Evolutionary conservation across 2,113 vertebrate genomes (phyloP).

Genomic region (Syngnathus typhle): DNA sequence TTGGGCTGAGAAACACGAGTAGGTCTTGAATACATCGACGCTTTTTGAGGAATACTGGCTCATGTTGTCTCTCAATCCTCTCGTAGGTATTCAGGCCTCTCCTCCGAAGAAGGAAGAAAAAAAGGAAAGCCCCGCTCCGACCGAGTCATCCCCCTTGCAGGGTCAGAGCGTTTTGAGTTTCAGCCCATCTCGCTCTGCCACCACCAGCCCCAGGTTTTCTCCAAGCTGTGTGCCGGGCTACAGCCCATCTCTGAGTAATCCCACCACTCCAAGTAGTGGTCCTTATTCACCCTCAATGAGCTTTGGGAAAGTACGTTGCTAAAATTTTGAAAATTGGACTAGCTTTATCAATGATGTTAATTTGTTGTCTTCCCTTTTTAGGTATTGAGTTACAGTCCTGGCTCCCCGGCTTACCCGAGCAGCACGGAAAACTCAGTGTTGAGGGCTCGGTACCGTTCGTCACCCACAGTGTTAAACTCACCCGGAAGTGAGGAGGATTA

Average conservation of each 20-base stretch:
- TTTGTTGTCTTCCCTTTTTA: conserved; percentile 28
- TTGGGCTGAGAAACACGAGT: conserved; percentile 78
- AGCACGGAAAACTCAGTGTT: conserved; percentile 74
- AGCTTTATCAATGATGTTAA: background rate
- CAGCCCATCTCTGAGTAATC: conserved; percentile 76
- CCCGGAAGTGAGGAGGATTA: conserved; percentile 85
- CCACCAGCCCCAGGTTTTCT: conserved; percentile 84
- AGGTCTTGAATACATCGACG: background rate
- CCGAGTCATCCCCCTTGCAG: conserved; percentile 76
- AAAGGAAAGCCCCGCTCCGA: conserved; percentile 67
- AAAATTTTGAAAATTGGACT: background rate
- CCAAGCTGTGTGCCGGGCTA: conserved; percentile 77
- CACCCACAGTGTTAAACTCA: conserved; percentile 81
- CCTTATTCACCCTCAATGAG: conserved; percentile 66
- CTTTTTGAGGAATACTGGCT: background rate
- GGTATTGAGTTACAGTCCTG: conserved; percentile 76
- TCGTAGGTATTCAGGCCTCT: conserved; percentile 73
- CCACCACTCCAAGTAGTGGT: conserved; percentile 63
- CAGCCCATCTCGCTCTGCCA: conserved; percentile 82
- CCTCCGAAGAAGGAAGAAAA: conserved; percentile 73
- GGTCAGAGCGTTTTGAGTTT: conserved; percentile 93
- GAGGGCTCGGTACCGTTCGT: conserved; percentile 82
- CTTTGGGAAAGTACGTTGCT: conserved; percentile 75
- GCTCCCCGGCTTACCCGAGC: conserved; percentile 70
- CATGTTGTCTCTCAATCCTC: background rate